Evolutionary conservation across 1,140 invertebrate species (phyloP), one percentile per base, ranked within the genome.

Genomic region (Drosophila suzukii): DNA sequence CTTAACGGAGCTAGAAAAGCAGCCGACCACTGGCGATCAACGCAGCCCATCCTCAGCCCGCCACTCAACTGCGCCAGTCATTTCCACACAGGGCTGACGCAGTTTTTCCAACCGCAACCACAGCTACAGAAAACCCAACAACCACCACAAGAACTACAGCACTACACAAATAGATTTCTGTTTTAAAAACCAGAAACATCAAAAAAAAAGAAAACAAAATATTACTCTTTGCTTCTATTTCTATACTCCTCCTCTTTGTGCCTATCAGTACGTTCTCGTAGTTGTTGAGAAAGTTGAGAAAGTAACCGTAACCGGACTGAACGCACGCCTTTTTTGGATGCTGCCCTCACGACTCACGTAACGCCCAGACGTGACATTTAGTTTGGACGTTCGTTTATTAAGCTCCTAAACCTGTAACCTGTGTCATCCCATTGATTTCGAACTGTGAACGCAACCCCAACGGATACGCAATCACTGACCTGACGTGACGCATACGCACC

Each of bases 11-110:
- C 83, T 86, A 88, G 71, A 63, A 55, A 54, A 49, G 68, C 71
- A 88, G 83, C 84, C 83, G 80, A 88, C 83, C 83, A 88, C 83
- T 88, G 76, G 80, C 84, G 80, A 88, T 88, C 84, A 88, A 88
- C 83, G 83, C 84, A 88, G 83, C 83, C 68, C 83, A 88, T 88
- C 83, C 83, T 88, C 83, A 72, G 83, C 83, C 83, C 83, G 83
- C 83, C 83, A 88, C 84, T 83, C 84, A 88, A 46, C 65, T 88
- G 76, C 83, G 83, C 84, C 83, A 89, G 83, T 60, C 20, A 34
- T 10, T 46, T 46, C 8, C 32, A 20, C 30, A 8, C 51, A 32
- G 30, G 60, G 59, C 80, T 89, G 83, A 88, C 83, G 83, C 83
- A 88, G 84, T 72, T 84, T 36, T 36, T 46, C 41, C 58, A 81